These are phyloP conservation scores for Cotesia glomerata DNA, from an alignment of 1,140 invertebrate species.

Conservation along the genomic window DNA sequence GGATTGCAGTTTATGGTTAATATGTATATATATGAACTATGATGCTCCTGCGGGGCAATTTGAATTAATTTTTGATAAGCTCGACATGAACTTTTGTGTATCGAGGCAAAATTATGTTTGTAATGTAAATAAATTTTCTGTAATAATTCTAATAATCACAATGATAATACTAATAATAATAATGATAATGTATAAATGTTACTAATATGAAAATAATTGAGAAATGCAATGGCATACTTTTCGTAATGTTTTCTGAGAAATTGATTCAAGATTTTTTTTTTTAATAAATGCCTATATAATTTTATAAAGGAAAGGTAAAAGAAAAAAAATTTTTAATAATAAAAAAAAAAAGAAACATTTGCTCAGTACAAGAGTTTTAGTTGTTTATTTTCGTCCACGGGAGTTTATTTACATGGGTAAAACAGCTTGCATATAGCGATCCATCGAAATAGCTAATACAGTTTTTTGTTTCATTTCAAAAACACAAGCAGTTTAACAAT, in stretches of 20 bases:
- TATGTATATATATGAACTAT: background rate
- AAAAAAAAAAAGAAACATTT: constrained; percentile 16
- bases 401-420: constrained; percentile 53
- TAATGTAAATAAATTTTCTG: too few relatives aligned
- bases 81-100: background rate
- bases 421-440: constrained; percentile 47
- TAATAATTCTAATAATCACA: too few relatives aligned
- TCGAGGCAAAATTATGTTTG: too few relatives aligned
- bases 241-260: too few relatives aligned
- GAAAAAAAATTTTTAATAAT: background rate
- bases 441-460: constrained; percentile 40
- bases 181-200: too few relatives aligned
- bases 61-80: background rate
- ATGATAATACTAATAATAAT: too few relatives aligned
- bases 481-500: constrained; percentile 55
- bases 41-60: background rate
- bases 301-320: background rate
- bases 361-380: constrained; percentile 51
- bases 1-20: background rate
- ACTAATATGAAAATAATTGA: too few relatives aligned
- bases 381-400: constrained; percentile 21
- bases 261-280: too few relatives aligned
- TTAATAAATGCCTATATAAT: too few relatives aligned
- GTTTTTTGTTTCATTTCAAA: constrained; percentile 35
- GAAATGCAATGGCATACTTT: too few relatives aligned